Base-by-base conservation (phyloP, 1,140 invertebrate species). In the Lepidotrigona ventralis region DNA sequence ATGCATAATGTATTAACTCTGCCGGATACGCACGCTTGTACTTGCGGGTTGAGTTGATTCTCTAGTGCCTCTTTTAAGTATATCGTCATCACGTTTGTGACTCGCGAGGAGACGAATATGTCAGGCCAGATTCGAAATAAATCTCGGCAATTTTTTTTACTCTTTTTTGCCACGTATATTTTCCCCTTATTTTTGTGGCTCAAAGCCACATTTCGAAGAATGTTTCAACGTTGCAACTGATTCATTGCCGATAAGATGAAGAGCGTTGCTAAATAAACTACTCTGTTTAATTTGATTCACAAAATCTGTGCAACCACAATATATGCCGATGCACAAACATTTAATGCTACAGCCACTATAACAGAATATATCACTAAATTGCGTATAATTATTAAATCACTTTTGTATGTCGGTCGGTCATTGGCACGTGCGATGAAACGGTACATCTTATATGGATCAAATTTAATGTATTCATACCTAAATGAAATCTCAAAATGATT, bases 1-100 rank as follows among this genome's bases (percentile, higher is more conserved):
- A 83, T 83, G 76, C 81, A 83, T 83, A 83, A 83, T 83, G 81
- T 79, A 83, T 83, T 39, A 83, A 79, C 76, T 70, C 46, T 64
- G n/a, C 68, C 76, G 81, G 76, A 79, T 78, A 83, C 64, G 80
- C 64, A 82, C 63, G 63, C 73, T 77, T 77, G 14, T 58, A 58
- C 29, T 51, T 69, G 39, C 29, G 19, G 33, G n/a, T 53, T 17
- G 39, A 21, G 33, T 70, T 58, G 54, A 70, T 78, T 66, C 64
- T 78, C 64, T 78, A 46, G 39, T 46, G n/a, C n/a, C 63, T 19
- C 29, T 46, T 60, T 66, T 72, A 72, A 39, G 9, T 79, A 64
- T 54, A 68, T 70, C 81, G 66, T 83, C 74, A 78, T 77, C 66
- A 76, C 73, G 71, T 81, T 81, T 60, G 51, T 29, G 23, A 23